Evolutionary conservation across 2,797 vertebrate genomes (phyloP), one percentile per base, ranked within the genome.

Genomic region (Columba guinea): DNA sequence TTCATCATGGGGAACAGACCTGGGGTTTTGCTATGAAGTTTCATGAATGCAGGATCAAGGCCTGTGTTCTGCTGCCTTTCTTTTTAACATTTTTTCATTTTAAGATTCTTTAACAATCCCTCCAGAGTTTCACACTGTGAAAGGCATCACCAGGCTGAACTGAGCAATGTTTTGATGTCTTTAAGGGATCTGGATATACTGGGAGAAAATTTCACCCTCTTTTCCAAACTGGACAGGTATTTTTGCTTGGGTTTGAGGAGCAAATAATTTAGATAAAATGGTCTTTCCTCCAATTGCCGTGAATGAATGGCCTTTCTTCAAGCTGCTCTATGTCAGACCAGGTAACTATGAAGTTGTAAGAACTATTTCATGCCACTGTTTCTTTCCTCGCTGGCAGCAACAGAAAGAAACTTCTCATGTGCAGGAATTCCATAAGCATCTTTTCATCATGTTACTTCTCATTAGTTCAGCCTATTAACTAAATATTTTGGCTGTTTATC

Each of bases 1-100:
- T 82, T 77, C 35, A 37, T 60, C 17, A 23, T 0, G 0, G 0
- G 12, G 13, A 75, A 10, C 12, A 41, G n/a, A 79, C 8, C 18
- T 9, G 26, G 14, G 4, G 1, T n/a, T 76, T 85, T 71, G 26
- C 24, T 55, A 9, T 28, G 30, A 68, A 81, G 27, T 39, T 12
- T 10, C 9, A n/a, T 1, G 1, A 30, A 69, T 32, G 12, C 21
- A 73, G 11, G 35, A 67, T n/a, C 11, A 41, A 56, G 13, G 39
- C 13, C 9, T 56, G 22, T 55, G 18, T 78, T 85, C 62, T 65
- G 19, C 7, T 70, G 48, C 34, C 19, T 55, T 89, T 75, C 11
- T 52, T 76, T 27, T 39, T 20, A 48, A 27, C 0, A 13, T 35
- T 64, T 92, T 75, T 86, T 26, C 1, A 28, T 63, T 91, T 62